phyloP scores from a whole-genome alignment of 2,888 invertebrate genomes.

The Amphipoea lucens region DNA sequence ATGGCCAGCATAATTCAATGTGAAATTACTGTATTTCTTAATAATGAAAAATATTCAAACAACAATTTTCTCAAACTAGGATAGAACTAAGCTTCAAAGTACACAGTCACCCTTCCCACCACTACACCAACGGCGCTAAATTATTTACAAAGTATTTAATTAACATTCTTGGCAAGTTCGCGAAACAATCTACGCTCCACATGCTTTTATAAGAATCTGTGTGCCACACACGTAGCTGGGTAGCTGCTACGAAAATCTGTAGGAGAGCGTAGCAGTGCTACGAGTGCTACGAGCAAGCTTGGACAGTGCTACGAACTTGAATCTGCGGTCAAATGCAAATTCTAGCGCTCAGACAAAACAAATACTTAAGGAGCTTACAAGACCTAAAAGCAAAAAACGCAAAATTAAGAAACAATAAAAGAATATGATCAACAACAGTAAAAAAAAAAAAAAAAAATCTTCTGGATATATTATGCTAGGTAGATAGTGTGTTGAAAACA shows the following conservation, averaged over 20 bases:
- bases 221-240: conserved; percentile 51
- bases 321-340: not conserved
- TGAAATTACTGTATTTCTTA: no score
- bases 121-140: conserved; percentile 30
- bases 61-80: not conserved
- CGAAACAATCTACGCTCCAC: conserved; percentile 56
- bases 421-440: no score
- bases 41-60: not conserved
- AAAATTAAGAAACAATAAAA: no score
- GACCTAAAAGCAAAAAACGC: no score
- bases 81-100: conserved; percentile 10
- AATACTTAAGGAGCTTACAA: no score
- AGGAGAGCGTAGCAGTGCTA: conserved; percentile 34
- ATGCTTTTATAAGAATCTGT: conserved; percentile 59
- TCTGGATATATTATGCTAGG: no score
- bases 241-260: conserved; percentile 48
- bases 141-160: conserved; percentile 62
- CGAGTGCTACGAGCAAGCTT: conserved; percentile 21
- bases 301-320: not conserved
- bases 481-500: no score
- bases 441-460: no score
- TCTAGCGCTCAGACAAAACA: no score
- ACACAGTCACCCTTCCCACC: not conserved
- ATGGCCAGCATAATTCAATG: not conserved
- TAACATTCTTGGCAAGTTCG: conserved; percentile 61